Base-by-base conservation (phyloP, 2,797 vertebrate genomes). In the Protonibea diacanthus region DNA sequence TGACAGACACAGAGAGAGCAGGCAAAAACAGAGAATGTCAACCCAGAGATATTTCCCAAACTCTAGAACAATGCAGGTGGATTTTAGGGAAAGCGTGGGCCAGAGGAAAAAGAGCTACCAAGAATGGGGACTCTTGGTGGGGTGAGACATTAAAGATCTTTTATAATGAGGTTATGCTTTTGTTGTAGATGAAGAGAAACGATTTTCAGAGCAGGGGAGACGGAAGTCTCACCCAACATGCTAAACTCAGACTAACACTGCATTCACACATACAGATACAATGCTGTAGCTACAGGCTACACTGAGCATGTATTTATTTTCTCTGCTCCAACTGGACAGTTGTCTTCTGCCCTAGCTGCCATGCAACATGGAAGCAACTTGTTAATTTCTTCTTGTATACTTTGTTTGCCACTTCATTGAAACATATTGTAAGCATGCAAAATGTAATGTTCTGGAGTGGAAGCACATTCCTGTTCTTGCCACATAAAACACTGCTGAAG, bases 21-120 rank as follows among this genome's bases (percentile, higher is more conserved):
- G 14, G 33, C 53, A 61, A 47, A 65, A 61, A 56, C 58, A 71
- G 17, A 65, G 29, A 66, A 47, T 64, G 57, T 64, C 25, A 23
- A 61, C 53, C 62, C 6, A 55, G 14, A 73, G 59, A 45, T 57
- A 61, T 48, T 61, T 20, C 17, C 44, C 49, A 45, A 78, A 76
- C 40, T 63, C 45, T 23, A 59, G n/a, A 75, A 74, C 48, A 80
- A 57, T 71, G 52, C 53, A 57, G 67, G 66, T 79, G 74, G 58
- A 57, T 60, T 60, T 58, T 27, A 9, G 20, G 49, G 21, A 60
- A 57, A 44, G 11, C 0, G 0, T 38, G 25, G 38, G 40, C n/a
- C 12, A 12, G 25, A 33, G 51, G 10, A 48, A 48, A 58, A 67
- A 53, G 33, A 71, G 7, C 17, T 13, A 13, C 25, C 2, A 12